These are phyloP conservation scores for Microtus richardsoni DNA, from an alignment of 2,113 vertebrate genomes.

Conservation along the genomic window DNA sequence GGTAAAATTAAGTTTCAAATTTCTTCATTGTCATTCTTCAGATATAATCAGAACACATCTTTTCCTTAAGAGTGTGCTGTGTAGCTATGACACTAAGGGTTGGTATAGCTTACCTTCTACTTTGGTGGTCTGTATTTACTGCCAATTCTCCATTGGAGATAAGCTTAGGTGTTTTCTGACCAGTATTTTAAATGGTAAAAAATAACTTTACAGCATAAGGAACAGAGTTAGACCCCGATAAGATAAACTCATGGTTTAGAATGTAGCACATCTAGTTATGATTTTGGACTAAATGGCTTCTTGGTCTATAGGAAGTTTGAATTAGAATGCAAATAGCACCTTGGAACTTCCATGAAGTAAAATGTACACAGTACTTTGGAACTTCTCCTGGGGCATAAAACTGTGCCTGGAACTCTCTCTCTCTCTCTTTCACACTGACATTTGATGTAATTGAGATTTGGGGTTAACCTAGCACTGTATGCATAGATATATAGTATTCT, in stretches of 20 bases:
- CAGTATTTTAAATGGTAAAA: neutral
- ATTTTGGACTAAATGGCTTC: neutral
- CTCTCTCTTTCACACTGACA: too few species aligned
- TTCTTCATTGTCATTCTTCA: neutral
- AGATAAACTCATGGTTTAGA: neutral
- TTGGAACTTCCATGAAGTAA: too few species aligned
- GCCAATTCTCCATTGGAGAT: neutral
- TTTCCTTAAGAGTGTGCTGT: neutral
- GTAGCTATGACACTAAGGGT: neutral
- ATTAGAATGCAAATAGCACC: too few species aligned
- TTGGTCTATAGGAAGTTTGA: too few species aligned
- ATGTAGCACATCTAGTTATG: neutral
- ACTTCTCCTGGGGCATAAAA: too few species aligned
- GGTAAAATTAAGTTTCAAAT: neutral
- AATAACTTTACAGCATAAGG: neutral
- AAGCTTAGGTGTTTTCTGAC: neutral
- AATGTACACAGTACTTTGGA: too few species aligned
- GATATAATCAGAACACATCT: neutral
- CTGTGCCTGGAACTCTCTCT: too few species aligned
- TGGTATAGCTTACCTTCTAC: neutral
- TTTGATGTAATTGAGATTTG: too few species aligned
- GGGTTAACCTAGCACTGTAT: neutral
- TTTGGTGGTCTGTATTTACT: neutral
- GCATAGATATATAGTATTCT: neutral
- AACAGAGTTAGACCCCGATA: neutral